Base-by-base conservation (phyloP, 2,888 invertebrate species). In the Nymphalis c-album region DNA sequence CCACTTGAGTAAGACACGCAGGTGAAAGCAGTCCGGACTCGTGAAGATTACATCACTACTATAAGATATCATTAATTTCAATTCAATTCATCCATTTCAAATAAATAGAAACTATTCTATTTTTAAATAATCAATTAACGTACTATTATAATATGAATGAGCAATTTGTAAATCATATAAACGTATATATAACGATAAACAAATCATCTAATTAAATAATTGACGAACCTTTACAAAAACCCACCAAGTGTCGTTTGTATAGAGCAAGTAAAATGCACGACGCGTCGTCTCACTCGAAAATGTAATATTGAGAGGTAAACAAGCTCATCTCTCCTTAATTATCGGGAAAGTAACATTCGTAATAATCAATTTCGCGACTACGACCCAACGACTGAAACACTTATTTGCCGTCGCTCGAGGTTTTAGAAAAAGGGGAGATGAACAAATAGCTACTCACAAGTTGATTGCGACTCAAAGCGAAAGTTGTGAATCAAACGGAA, bases 401-500 rank as follows among this genome's bases (percentile, higher is more conserved):
- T 69, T 69, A 69, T 69, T 67, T 69, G 58, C 40, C 47, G 61
- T 55, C 50, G 62, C 71, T 71, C 48, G 57, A 67, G 57, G 22
- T 51, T 62, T 31, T 57, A 47, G 47, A 45, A 60, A 71, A 55
- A 60, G 66, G 67, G 62, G 55, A 45, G 51, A 53, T 48, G 40
- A 31, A 59, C 59, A 18, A 59, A 59, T 45, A 46, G 46, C 18
- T 59, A 45, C 31, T 55, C 16, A 7, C 31, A 16, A 58, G 51
- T 67, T 63, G 59, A 70, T 64, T 64, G 68, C 64, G 64, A 26
- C 45, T 51, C 61, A 55, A 55, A 55, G 31, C 45, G 60, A 45
- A 53, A 65, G 62, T 69, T 71, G 68, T 67, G 62, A 72, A 68
- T 72, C 67, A 73, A 73, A 71, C 70, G 70, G 59, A 64, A 63